Conservation (phyloP, 2,797 vertebrate genomes). For the Taenioides sp. region DNA sequence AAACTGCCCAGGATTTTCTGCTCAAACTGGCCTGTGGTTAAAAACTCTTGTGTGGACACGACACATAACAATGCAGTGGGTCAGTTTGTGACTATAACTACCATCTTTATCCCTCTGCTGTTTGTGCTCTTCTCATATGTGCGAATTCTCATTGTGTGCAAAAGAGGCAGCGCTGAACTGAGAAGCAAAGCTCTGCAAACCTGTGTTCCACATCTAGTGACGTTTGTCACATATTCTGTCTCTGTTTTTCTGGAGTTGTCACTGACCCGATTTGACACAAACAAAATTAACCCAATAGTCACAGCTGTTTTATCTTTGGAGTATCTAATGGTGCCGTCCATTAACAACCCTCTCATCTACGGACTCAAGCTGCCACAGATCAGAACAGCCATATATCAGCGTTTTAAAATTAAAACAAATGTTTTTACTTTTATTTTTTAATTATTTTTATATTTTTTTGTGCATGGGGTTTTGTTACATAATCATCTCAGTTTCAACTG, state of each 20-base stretch:
- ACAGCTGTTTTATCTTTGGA: constrained; percentile 43
- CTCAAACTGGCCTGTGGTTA: constrained; percentile 31
- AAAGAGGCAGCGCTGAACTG: constrained; percentile 22
- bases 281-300: constrained; percentile 24
- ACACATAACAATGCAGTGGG: constrained; percentile 15
- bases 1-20: constrained; percentile 31
- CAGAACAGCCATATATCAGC: neutral
- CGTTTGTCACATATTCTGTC: constrained; percentile 30
- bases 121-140: constrained; percentile 37
- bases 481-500: too few species aligned
- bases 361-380: constrained; percentile 47
- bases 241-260: constrained; percentile 29
- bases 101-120: constrained; percentile 14
- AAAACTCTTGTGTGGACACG: constrained; percentile 27
- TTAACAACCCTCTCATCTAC: constrained; percentile 55
- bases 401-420: neutral
- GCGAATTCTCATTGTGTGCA: constrained; percentile 26
- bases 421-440: too few species aligned
- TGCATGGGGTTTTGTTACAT: too few species aligned
- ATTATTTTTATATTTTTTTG: too few species aligned
- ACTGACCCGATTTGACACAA: constrained; percentile 16
- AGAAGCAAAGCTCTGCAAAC: constrained; percentile 32
- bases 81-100: constrained; percentile 3
- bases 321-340: constrained; percentile 45
- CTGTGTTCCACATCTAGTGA: constrained; percentile 33